These are phyloP conservation scores for Drosophila ananassae DNA, from an alignment of 1,140 invertebrate genomes.

Conservation along the genomic window DNA sequence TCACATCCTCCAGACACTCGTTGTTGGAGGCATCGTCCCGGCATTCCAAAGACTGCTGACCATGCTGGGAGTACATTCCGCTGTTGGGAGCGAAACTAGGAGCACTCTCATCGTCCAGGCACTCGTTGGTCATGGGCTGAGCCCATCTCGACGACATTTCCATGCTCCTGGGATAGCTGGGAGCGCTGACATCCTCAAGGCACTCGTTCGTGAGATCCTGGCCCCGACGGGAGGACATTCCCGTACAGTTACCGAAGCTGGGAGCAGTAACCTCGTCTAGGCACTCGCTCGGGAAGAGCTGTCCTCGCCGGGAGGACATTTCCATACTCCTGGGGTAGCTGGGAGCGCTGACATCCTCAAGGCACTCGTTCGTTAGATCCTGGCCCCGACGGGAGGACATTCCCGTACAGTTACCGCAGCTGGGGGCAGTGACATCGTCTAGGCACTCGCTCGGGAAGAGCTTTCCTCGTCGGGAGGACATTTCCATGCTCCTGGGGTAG, in stretches of 20 bases:
- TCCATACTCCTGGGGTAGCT: neutral
- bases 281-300: constrained; percentile 1
- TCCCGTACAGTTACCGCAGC: neutral
- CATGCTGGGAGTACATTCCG: neutral
- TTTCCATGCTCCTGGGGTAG: neutral
- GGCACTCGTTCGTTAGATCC: constrained; percentile 17
- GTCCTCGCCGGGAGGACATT: neutral
- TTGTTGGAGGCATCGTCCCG: neutral
- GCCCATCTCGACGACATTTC: neutral
- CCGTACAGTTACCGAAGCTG: neutral
- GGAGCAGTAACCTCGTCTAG: constrained; percentile 7
- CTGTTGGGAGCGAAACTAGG: neutral
- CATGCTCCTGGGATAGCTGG: neutral
- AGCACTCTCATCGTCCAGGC: constrained; percentile 16
- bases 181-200: constrained; percentile 6
- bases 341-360: constrained; percentile 17
- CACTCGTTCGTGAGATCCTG: too few species aligned
- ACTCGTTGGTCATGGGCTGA: constrained; percentile 14
- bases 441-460: constrained; percentile 14
- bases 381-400: neutral
- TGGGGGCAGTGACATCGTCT: constrained; percentile 19
- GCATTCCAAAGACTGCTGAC: too few species aligned
- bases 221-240: neutral
- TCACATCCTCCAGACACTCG: constrained; percentile 5
- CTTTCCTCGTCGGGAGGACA: neutral